Evolutionary conservation across 2,797 vertebrate species (phyloP), one percentile per base, ranked within the genome.

Genomic region (Cichlasoma orientale): DNA sequence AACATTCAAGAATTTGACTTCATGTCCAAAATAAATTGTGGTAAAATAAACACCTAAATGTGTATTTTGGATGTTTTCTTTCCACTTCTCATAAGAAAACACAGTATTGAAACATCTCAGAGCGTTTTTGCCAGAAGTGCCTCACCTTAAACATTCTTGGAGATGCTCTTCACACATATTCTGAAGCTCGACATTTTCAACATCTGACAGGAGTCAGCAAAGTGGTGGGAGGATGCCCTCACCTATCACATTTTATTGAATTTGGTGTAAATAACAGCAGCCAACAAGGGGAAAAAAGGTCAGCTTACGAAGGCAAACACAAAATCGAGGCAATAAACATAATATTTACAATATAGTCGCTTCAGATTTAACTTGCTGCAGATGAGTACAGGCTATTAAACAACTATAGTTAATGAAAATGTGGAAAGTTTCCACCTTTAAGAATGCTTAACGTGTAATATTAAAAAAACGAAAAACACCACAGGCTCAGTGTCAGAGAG

Each of bases 181-280:
- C 38, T 66, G 25, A 66, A 47, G 27, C 41, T 47, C 44, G 9
- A 66, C 23, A 2, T 66, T 66, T 47, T 66, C 23, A 66, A 23
- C 61, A 4, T 73, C 23, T 18, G 19, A 31, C 53, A 27, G 44
- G 69, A 75, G 74, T 70, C 14, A 56, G 9, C 16, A 44, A 18
- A 54, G 11, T 7, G 13, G 5, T 41, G 19, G 55, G 29, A 86
- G 33, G 47, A 47, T 50, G 68, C 31, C 11, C 53, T 55, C 25
- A n/a, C 58, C 9, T 75, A 50, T 80, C 27, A 72, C 29, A 50
- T 63, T 29, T 53, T 57, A n/a, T 19, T n/a, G 47, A 19, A 19
- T 52, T 52, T 38, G 14, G 38, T 58, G 31, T 73, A 80, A 82
- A 76, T 72, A 41, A 68, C 76, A 75, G 31, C 4, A 8, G 27